Evolutionary conservation across 2,113 vertebrate genomes (phyloP).

Genomic region (Rhineura floridana): DNA sequence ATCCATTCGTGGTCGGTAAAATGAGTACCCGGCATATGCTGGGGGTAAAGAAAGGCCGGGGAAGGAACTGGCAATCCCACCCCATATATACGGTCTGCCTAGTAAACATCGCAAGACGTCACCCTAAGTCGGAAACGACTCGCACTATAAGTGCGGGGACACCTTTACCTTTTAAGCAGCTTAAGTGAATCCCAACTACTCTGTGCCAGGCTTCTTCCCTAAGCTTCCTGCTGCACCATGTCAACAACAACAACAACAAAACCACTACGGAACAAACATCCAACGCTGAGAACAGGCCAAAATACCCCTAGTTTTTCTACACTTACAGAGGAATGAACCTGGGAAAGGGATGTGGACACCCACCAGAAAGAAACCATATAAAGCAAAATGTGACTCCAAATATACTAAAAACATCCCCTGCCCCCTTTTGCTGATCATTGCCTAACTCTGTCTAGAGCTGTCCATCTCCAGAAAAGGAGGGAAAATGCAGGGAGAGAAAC

Average conservation of each 20-base stretch:
- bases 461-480: not conserved
- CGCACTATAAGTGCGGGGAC: too few relatives aligned
- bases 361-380: not conserved
- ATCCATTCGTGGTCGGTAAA: too few relatives aligned
- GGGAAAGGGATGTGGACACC: not conserved
- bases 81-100: too few relatives aligned
- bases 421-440: fast-evolving
- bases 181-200: constrained; percentile 80
- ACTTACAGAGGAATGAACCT: not conserved
- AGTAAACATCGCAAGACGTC: too few relatives aligned
- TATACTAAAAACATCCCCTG: not conserved
- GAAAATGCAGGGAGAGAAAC: not conserved
- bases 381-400: not conserved
- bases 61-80: too few relatives aligned
- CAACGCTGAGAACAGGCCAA: constrained; percentile 6
- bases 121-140: too few relatives aligned
- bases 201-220: constrained; percentile 74
- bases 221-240: constrained; percentile 67
- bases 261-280: constrained; percentile 33
- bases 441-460: not conserved
- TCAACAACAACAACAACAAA: constrained; percentile 57
- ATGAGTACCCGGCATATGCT: too few relatives aligned
- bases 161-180: too few relatives aligned
- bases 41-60: too few relatives aligned
- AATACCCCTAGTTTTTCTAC: not conserved